These are phyloP conservation scores for Drosophila virilis DNA, from an alignment of 1,140 invertebrate species.

Conservation along the genomic window DNA sequence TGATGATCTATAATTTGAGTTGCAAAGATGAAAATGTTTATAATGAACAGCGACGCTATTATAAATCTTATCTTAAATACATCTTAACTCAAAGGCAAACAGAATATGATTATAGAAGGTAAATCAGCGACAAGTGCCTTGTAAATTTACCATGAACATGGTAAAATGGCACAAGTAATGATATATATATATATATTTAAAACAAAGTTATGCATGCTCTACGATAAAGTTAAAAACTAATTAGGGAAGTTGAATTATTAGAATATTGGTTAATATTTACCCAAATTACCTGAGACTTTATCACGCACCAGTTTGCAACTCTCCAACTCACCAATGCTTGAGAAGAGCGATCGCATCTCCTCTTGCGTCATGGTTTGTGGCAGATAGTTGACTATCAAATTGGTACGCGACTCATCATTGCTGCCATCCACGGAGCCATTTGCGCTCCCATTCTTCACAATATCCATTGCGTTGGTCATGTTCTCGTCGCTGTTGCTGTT, in stretches of 20 bases:
- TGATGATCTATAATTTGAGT: too few species aligned
- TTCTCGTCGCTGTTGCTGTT: conserved; percentile 31
- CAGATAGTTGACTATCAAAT: conserved; percentile 96
- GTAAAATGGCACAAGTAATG: too few species aligned
- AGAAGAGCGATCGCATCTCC: conserved; percentile 93
- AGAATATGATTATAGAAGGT: too few species aligned
- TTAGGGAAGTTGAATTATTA: conserved; percentile 5
- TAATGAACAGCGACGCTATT: too few species aligned
- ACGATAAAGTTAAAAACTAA: background rate
- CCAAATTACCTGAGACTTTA: conserved; percentile 90
- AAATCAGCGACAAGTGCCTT: too few species aligned
- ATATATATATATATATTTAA: too few species aligned
- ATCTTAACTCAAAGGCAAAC: too few species aligned
- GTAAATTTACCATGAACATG: too few species aligned
- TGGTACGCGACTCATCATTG: conserved; percentile 87
- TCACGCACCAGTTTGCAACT: conserved; percentile 96
- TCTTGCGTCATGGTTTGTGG: conserved; percentile 97
- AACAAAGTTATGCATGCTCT: background rate
- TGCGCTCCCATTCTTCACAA: conserved; percentile 86
- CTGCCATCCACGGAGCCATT: conserved; percentile 86
- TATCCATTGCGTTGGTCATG: conserved; percentile 84
- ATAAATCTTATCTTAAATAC: too few species aligned
- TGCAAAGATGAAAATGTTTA: too few species aligned
- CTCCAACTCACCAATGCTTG: conserved; percentile 94
- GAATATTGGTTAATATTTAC: conserved; percentile 80